Evolutionary conservation across 2,888 invertebrate genomes (phyloP), one percentile per base, ranked within the genome.

Genomic region (Cephus nigrinus): DNA sequence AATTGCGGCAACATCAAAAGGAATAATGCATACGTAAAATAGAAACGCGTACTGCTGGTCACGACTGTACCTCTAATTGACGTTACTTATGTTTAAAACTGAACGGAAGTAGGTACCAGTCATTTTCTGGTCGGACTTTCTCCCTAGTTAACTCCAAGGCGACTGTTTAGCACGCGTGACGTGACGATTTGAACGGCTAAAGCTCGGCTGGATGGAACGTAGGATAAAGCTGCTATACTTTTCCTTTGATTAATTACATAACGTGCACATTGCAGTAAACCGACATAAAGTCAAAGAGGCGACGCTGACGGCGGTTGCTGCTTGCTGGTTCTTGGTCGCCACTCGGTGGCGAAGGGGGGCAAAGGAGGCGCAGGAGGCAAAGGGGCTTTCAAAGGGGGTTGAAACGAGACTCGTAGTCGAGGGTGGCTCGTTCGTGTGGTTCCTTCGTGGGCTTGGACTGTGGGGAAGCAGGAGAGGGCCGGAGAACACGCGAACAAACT

Each of bases 401-500:
- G 40, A 40, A 40, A 40, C 40, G 40, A 40, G 40, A 40, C 15
- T 15, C 40, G 15, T 5, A 40, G 40, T 15, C 15, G 40, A 40
- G 40, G 40, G 40, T 23, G 40, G 40, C 40, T 55, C 40, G 23
- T 55, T 55, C 23, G 40, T 23, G 40, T 2, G 40, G 40, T 55
- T 55, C 40, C 40, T 55, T 55, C 40, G 69, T 33, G 71, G 30
- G 71, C 32, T 32, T 12, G 32, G 31, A 32, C 31, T 71, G 32
- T 71, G 71, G 71, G 30, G 71, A 71, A 73, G 73, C 75, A 32
- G 69, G n/a, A 76, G 68, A 76, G 78, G 80, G 73, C 78, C 74
- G 79, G 79, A 78, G 76, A 78, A 83, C 80, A 85, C 82, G 84
- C 82, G 82, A 83, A 71, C 79, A 75, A 80, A 80, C 75, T 81